Evolutionary conservation across 2,888 invertebrate genomes (phyloP).

Genomic region (Ornithoptera priamus): DNA sequence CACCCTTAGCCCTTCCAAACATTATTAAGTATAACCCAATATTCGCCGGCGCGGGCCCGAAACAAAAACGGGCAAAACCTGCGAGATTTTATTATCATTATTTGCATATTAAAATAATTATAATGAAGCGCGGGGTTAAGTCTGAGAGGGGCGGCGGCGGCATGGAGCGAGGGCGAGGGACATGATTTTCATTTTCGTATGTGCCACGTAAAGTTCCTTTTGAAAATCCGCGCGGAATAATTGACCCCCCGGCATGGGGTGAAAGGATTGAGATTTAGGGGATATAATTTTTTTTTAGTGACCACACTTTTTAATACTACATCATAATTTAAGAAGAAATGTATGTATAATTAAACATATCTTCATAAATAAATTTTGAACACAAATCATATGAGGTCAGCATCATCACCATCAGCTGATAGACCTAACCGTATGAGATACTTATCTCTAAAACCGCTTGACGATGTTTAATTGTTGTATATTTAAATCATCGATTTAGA

Average conservation of each 20-base stretch:
- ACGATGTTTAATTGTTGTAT: no score
- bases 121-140: slow-evolving; percentile 53
- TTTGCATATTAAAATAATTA: slow-evolving; percentile 80
- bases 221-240: slow-evolving; percentile 26
- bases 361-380: no score
- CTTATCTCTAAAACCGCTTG: no score
- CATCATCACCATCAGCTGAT: no score
- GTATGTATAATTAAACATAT: no score
- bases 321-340: no score
- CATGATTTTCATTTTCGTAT: slow-evolving; percentile 36
- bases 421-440: no score
- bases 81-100: slow-evolving; percentile 78
- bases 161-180: slow-evolving; percentile 28
- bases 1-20: slow-evolving; percentile 55
- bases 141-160: slow-evolving; percentile 38
- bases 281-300: slow-evolving; percentile 1
- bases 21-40: slow-evolving; percentile 75
- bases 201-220: slow-evolving; percentile 28
- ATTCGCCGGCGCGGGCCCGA: slow-evolving; percentile 63
- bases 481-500: no score
- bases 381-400: no score
- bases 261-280: slow-evolving; percentile 23
- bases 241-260: slow-evolving; percentile 26
- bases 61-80: slow-evolving; percentile 66
- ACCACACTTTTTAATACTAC: no score